Conservation (phyloP, 2,888 invertebrate species). For the Plemyria rubiginata region DNA sequence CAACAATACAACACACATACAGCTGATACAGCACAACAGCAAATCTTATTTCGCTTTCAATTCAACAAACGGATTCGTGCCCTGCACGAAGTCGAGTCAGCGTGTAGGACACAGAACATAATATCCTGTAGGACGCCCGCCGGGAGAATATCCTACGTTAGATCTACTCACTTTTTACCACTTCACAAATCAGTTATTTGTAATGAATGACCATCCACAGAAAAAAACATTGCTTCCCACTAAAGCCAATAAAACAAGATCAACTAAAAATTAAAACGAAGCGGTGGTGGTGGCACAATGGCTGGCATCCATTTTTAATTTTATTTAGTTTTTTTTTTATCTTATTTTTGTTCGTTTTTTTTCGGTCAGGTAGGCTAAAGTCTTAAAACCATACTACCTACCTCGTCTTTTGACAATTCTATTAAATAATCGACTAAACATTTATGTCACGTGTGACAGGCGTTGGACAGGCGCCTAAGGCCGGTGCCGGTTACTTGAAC, state of each 20-base stretch:
- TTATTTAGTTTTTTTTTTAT: not conserved
- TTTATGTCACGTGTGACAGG: too few relatives aligned
- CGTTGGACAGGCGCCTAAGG: too few relatives aligned
- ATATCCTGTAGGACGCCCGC: conserved; percentile 51
- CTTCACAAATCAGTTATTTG: conserved; percentile 26
- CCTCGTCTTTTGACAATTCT: too few relatives aligned
- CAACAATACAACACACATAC: conserved; percentile 41
- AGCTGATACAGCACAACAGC: too few relatives aligned
- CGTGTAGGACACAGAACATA: conserved; percentile 57
- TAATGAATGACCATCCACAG: conserved; percentile 11
- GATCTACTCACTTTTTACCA: conserved; percentile 31
- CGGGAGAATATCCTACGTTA: conserved; percentile 26
- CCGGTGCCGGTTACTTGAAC: too few relatives aligned
- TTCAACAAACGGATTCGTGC: conserved; percentile 19
- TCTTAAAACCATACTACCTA: too few relatives aligned
- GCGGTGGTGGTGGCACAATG: not conserved
- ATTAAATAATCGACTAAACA: too few relatives aligned
- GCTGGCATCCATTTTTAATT: conserved; percentile 67
- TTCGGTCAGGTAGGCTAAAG: too few relatives aligned
- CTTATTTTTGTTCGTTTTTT: too few relatives aligned
- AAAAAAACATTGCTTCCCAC: conserved; percentile 41
- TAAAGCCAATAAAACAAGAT: conserved; percentile 31
- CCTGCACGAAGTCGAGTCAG: conserved; percentile 40
- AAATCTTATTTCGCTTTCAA: not conserved
- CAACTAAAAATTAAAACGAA: not conserved